Conservation (phyloP, 2,113 vertebrate species). For the Dolichallabes microphthalmus region DNA sequence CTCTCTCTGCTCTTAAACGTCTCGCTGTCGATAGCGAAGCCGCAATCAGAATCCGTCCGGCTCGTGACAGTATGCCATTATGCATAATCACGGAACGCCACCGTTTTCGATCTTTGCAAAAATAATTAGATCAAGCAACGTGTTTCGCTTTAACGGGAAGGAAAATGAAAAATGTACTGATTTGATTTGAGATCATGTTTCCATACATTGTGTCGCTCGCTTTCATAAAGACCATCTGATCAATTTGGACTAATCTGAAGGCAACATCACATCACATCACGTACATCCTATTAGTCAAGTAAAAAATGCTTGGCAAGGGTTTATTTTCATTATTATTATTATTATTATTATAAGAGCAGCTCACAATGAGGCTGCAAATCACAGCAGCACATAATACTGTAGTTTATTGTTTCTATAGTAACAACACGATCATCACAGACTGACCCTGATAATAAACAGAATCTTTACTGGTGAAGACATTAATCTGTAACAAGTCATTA, state of each 20-base stretch:
- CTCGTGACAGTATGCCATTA: not conserved
- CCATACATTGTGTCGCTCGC: not conserved
- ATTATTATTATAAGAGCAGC: too few species aligned
- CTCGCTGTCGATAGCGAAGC: not conserved
- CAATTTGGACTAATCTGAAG: not conserved
- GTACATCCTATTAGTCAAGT: not conserved
- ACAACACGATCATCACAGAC: not conserved
- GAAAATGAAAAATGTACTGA: not conserved
- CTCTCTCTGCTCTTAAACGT: too few species aligned
- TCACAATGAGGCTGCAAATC: not conserved
- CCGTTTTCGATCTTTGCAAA: not conserved
- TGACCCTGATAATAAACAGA: not conserved
- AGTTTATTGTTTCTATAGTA: slow-evolving; percentile 11
- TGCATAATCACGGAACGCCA: slow-evolving; percentile 1
- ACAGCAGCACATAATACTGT: not conserved
- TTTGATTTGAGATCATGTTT: not conserved
- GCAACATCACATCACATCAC: not conserved
- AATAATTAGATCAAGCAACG: not conserved
- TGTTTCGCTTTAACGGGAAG: not conserved
- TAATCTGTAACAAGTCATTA: too few species aligned
- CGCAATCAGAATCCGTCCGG: not conserved
- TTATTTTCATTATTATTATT: not conserved
- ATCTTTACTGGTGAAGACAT: not conserved
- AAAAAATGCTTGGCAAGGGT: not conserved
- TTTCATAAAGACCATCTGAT: not conserved